phyloP scores from a whole-genome alignment of 2,113 vertebrate genomes.

The Alces alces region DNA sequence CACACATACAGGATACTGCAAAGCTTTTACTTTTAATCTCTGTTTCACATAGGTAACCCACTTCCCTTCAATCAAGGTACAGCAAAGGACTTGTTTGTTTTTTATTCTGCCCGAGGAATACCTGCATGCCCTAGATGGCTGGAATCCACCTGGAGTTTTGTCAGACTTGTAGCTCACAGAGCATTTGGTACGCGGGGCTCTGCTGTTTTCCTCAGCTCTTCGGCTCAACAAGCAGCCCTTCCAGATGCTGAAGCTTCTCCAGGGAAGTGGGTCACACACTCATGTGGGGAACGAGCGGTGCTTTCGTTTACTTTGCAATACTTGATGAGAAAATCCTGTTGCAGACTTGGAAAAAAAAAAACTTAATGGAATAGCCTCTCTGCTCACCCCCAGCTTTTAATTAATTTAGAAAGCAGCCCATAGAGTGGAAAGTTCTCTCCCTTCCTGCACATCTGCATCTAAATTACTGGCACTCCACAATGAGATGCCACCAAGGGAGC shows the following conservation, averaged over 20 bases:
- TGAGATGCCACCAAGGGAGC: not conserved
- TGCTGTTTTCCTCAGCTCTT: not conserved
- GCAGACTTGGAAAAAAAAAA: not conserved
- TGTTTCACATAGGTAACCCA: conserved; percentile 49
- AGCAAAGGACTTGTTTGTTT: not conserved
- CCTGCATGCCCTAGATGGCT: not conserved
- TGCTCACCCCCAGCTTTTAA: conserved; percentile 29
- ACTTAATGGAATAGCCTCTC: not conserved
- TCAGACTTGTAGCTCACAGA: not conserved
- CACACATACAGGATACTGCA: conserved; percentile 49
- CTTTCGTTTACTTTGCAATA: not conserved
- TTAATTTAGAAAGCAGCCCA: conserved; percentile 42
- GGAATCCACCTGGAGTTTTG: not conserved
- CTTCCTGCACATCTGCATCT: not conserved
- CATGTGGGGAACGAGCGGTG: not conserved
- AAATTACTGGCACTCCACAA: not conserved
- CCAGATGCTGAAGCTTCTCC: not conserved
- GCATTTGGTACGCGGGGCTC: rapidly evolving
- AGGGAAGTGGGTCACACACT: not conserved
- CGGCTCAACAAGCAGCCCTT: not conserved
- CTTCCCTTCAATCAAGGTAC: not conserved
- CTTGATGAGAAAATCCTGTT: not conserved
- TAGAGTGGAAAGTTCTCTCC: not conserved
- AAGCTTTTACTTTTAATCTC: conserved; percentile 64
- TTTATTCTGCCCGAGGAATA: not conserved